Conservation (phyloP, 2,797 vertebrate species). For the Naso thynnoides region DNA sequence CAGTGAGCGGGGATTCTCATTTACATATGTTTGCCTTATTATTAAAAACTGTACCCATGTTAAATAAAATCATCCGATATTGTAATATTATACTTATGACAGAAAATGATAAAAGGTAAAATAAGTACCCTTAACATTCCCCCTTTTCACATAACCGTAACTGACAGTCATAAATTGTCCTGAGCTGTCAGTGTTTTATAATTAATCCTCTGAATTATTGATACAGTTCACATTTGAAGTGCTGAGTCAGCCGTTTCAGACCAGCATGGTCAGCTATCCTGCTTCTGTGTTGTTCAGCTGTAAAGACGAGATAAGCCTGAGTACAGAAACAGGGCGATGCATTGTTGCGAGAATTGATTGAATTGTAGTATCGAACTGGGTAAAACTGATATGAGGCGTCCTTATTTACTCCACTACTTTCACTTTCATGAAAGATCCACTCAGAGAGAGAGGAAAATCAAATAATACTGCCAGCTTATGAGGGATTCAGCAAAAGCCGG, state of each 20-base stretch:
- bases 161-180: constrained; percentile 33
- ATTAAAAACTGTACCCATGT: no score
- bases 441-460: neutral
- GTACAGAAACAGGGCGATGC: constrained; percentile 9
- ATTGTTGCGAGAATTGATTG: constrained; percentile 14
- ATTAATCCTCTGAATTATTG: constrained; percentile 64
- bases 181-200: constrained; percentile 35
- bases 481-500: constrained; percentile 3
- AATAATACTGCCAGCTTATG: neutral
- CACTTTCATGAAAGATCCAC: constrained; percentile 4
- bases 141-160: constrained; percentile 2
- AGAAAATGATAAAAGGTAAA: no score
- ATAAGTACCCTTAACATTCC: neutral
- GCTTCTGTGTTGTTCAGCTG: constrained; percentile 45
- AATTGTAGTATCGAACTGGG: constrained; percentile 8
- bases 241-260: constrained; percentile 42
- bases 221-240: constrained; percentile 54
- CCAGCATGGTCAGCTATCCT: constrained; percentile 51
- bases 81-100: no score
- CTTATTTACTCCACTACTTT: neutral
- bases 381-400: constrained; percentile 23
- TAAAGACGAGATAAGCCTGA: constrained; percentile 48
- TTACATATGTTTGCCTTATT: no score
- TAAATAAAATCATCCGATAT: no score
- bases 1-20: no score